Evolutionary conservation across 2,113 vertebrate species (phyloP), one percentile per base, ranked within the genome.

Genomic region (Sakesphorus luctuosus): DNA sequence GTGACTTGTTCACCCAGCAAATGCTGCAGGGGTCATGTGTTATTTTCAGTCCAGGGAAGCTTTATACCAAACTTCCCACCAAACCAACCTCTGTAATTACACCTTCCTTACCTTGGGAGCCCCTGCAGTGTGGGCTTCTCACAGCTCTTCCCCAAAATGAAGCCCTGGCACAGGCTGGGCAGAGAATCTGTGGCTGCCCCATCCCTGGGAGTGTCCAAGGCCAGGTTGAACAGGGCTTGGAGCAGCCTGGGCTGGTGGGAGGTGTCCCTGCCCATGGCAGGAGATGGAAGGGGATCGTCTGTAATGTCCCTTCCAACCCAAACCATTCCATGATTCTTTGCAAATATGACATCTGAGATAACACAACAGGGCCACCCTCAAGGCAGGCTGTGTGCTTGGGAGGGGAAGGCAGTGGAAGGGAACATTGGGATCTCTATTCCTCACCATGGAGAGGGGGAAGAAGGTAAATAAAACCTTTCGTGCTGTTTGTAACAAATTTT

Each of bases 371-470:
- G 75, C 29, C 5, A 0, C 35, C 55, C 29, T n/a, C 31, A 11
- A 36, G 62, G 11, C 73, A 55, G 11, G 6, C 12, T 49, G 40
- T 0, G 3, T 33, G 38, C 47, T 31, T 6, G 5, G 61, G 35
- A 36, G 76, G 55, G 8, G 23, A 66, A 26, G 29, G 26, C 29
- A 2, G 21, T 8, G 1, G 20, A 8, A n/a, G 18, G n/a, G 38
- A 63, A 15, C 5, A 0, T 0, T 3, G 16, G 33, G 5, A 25
- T n/a, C 58, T 56, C 29, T 28, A 9, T 20, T 47, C 35, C 7
- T 65, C 12, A 2, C 63, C 9, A 3, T 13, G 4, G 33, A n/a
- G 17, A 40, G 17, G 18, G 49, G 33, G 31, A 65, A 47, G 63
- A 26, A 87, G 44, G 21, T 15, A 10, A 75, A 67, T 29, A 28